Conservation (phyloP, 2,888 invertebrate genomes). For the Papilio protenor region DNA sequence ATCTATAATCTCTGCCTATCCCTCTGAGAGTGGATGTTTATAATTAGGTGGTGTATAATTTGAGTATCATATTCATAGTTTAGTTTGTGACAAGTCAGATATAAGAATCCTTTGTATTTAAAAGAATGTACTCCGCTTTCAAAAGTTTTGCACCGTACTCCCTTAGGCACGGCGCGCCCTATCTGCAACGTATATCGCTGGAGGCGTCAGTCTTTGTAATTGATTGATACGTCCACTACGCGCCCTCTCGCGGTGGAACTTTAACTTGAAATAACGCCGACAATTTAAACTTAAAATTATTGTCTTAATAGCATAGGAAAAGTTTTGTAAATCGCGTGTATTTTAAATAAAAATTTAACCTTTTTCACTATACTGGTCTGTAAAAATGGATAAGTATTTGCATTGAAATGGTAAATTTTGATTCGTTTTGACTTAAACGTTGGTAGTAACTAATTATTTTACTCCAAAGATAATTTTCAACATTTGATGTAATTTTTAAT, state of each 20-base stretch:
- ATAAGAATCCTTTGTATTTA: background rate
- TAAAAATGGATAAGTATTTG: too few relatives aligned
- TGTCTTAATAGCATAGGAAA: background rate
- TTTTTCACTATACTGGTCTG: too few relatives aligned
- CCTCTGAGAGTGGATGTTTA: too few relatives aligned
- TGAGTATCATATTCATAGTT: too few relatives aligned
- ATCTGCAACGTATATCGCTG: conserved; percentile 71
- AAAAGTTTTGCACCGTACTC: conserved; percentile 49
- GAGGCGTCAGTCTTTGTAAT: conserved; percentile 76
- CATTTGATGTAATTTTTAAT: too few relatives aligned
- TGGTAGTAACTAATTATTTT: too few relatives aligned
- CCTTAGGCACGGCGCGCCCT: conserved; percentile 56
- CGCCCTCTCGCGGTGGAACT: conserved; percentile 46
- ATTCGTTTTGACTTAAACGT: too few relatives aligned
- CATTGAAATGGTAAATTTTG: too few relatives aligned
- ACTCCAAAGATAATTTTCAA: too few relatives aligned
- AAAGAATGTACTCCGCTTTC: background rate
- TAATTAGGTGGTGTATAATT: too few relatives aligned
- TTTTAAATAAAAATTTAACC: background rate
- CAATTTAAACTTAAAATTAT: conserved; percentile 5
- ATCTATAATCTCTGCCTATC: too few relatives aligned
- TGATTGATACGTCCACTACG: conserved; percentile 78
- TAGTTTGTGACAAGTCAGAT: too few relatives aligned
- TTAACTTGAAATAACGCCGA: conserved; percentile 24
- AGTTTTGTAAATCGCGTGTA: background rate